These are phyloP conservation scores for Micronisus gabar DNA, from an alignment of 2,113 vertebrate genomes.

Conservation along the genomic window DNA sequence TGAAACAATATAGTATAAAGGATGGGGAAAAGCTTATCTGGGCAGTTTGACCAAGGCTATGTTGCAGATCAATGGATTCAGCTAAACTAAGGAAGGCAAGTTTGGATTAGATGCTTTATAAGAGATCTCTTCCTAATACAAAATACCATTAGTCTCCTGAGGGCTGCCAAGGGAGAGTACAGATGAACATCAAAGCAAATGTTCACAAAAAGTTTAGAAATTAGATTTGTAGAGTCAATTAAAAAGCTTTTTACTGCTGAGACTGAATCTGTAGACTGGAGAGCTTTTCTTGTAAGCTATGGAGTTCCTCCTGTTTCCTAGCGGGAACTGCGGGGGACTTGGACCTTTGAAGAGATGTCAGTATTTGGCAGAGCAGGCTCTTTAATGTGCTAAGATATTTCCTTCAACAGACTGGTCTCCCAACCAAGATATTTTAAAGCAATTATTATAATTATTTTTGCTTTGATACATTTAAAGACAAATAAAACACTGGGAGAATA, in stretches of 20 bases:
- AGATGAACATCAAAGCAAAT: neutral
- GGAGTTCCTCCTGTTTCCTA: neutral
- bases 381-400: neutral
- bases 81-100: neutral
- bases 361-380: conserved; percentile 7
- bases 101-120: neutral
- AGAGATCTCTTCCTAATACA: neutral
- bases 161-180: neutral
- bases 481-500: neutral
- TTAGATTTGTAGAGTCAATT: neutral
- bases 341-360: neutral
- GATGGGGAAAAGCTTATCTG: neutral
- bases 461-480: neutral
- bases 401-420: conserved; percentile 38
- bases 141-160: neutral
- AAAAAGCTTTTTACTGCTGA: neutral
- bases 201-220: neutral
- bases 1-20: neutral
- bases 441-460: neutral
- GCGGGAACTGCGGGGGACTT: neutral
- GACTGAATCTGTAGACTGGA: neutral
- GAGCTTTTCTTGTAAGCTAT: neutral
- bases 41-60: neutral
- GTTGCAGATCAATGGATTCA: neutral
- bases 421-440: neutral